Percentiles rank a stretch among this genome's conserved stretches.
Conservation (phyloP, 2,888 invertebrate genomes). For the Galerucella calmariensis region DNA sequence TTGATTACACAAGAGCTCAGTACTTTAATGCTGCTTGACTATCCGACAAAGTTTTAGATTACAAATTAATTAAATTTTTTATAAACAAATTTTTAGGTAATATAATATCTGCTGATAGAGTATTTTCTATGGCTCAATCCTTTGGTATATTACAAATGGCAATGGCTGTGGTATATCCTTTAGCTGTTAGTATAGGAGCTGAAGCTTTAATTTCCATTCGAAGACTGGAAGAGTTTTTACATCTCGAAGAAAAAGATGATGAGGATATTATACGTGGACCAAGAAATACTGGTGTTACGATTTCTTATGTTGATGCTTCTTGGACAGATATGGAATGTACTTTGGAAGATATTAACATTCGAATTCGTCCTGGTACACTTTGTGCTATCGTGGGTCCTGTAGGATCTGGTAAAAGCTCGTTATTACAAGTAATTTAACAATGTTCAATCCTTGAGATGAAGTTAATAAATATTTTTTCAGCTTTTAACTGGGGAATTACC, state of each 20-base stretch:
- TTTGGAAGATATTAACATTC: conserved; percentile 63
- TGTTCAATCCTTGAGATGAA: not conserved
- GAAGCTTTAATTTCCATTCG: conserved; percentile 69
- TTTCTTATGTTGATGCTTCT: conserved; percentile 55
- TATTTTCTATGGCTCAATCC: conserved; percentile 66
- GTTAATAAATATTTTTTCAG: conserved; percentile 13
- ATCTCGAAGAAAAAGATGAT: conserved; percentile 68
- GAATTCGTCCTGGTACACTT: conserved; percentile 65
- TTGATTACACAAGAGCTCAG: too few relatives aligned
- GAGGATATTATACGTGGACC: conserved; percentile 35
- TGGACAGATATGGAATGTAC: conserved; percentile 53
- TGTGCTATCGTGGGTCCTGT: conserved; percentile 89
- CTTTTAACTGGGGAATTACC: conserved; percentile 58
- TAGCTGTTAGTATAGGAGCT: conserved; percentile 70
- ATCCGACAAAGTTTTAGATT: not conserved
- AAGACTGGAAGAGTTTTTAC: conserved; percentile 69
- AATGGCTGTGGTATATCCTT: conserved; percentile 71
- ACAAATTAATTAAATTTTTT: not conserved
- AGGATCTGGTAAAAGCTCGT: conserved; percentile 81
- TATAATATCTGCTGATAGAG: conserved; percentile 62
- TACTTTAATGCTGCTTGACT: too few relatives aligned
- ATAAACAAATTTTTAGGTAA: conserved; percentile 46
- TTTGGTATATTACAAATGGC: conserved; percentile 67
- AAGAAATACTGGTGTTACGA: conserved; percentile 43
- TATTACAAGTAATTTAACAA: conserved; percentile 63